Percentiles rank a stretch among this genome's conserved stretches.
These are phyloP conservation scores for Indicator indicator DNA, from an alignment of 2,113 vertebrate genomes.

Conservation along the genomic window DNA sequence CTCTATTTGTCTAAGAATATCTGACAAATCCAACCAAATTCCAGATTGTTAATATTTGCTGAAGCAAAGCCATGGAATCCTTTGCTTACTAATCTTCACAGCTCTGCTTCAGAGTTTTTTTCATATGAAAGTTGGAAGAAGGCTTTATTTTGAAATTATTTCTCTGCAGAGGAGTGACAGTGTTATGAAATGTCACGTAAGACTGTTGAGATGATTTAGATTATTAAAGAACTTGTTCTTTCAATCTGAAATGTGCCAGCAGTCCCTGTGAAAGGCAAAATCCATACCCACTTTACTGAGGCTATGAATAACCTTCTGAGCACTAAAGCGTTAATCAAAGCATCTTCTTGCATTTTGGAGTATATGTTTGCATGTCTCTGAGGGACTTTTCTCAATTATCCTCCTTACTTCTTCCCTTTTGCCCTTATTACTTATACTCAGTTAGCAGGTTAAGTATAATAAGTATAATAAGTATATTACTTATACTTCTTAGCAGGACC, in stretches of 20 bases:
- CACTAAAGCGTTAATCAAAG: not conserved
- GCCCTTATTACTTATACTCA: not conserved
- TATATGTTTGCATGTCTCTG: not conserved
- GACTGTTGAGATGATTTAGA: not conserved
- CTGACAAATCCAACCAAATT: not conserved
- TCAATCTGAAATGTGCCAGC: not conserved
- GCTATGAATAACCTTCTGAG: not conserved
- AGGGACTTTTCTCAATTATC: not conserved
- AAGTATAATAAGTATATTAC: too few relatives aligned
- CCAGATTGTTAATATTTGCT: not conserved
- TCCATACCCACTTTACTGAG: not conserved
- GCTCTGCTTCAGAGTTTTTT: not conserved
- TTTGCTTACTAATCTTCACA: not conserved
- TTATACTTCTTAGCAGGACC: not conserved
- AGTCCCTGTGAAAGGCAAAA: not conserved
- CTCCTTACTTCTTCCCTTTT: not conserved
- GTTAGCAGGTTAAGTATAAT: too few relatives aligned
- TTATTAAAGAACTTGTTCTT: not conserved
- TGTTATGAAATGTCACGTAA: not conserved
- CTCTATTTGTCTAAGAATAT: not conserved
- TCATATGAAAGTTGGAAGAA: not conserved
- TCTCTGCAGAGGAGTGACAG: not conserved
- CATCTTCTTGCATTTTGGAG: not conserved
- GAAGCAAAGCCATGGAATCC: not conserved
- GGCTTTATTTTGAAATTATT: not conserved